These are phyloP conservation scores for Pseudolycoriella hygida DNA, from an alignment of 2,888 invertebrate species.

Conservation along the genomic window DNA sequence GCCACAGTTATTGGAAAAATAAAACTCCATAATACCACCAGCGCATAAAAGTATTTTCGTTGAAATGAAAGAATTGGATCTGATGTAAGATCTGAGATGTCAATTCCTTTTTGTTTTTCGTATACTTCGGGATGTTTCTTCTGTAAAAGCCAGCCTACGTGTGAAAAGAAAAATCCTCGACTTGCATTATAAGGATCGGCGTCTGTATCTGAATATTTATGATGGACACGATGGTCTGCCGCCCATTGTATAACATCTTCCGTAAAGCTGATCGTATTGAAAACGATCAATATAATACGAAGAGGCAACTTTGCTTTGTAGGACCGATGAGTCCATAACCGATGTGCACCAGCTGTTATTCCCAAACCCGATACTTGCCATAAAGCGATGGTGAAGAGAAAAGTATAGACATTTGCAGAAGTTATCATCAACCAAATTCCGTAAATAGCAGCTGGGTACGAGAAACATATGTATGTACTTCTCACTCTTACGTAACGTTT, in stretches of 20 bases:
- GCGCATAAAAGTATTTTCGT: constrained; percentile 58
- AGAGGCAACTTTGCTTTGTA: constrained; percentile 93
- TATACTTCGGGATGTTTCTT: constrained; percentile 83
- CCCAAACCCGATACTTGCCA: constrained; percentile 73
- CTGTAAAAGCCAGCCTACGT: constrained; percentile 85
- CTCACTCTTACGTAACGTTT: constrained; percentile 34
- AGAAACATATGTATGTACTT: constrained; percentile 41
- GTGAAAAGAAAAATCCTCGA: constrained; percentile 92
- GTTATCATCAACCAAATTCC: constrained; percentile 54
- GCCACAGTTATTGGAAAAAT: constrained; percentile 58
- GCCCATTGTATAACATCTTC: constrained; percentile 65
- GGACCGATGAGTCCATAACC: constrained; percentile 88
- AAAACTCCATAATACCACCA: constrained; percentile 62
- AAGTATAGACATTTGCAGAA: constrained; percentile 59
- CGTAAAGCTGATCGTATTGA: constrained; percentile 85
- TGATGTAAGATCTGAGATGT: constrained; percentile 61
- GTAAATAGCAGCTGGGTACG: constrained; percentile 58
- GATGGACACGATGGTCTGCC: constrained; percentile 69
- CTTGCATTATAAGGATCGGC: constrained; percentile 89
- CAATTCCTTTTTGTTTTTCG: constrained; percentile 68
- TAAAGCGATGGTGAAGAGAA: constrained; percentile 51
- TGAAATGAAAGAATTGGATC: constrained; percentile 80
- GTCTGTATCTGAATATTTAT: constrained; percentile 87
- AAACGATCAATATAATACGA: too few species aligned
- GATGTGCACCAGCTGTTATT: constrained; percentile 91